Evolutionary conservation across 1,140 invertebrate genomes (phyloP).

Genomic region (Brachionus rotundiformis): DNA sequence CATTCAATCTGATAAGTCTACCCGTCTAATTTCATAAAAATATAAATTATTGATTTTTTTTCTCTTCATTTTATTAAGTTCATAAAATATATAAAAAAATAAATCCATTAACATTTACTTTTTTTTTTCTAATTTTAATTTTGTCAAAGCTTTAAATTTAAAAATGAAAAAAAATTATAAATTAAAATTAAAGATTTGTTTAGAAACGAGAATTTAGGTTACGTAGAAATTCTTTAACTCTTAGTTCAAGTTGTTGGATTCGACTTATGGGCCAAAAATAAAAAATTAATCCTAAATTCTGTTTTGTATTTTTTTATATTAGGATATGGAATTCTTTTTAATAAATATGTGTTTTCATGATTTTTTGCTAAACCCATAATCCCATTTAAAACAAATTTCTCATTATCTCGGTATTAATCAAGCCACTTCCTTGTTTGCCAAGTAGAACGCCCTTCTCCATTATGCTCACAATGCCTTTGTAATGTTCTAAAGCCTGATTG

Average conservation of each 20-base stretch:
- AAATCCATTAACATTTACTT: constrained; percentile 10
- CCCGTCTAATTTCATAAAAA: not conserved
- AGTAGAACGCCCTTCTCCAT: too few species aligned
- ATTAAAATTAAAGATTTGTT: constrained; percentile 11
- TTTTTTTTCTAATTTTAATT: not conserved
- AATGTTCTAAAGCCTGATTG: too few species aligned
- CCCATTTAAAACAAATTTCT: not conserved
- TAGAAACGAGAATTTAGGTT: constrained; percentile 8
- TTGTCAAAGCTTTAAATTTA: not conserved
- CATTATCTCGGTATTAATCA: not conserved
- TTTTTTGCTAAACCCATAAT: not conserved
- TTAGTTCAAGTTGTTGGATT: not conserved
- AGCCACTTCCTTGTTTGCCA: not conserved
- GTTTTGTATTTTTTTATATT: not conserved
- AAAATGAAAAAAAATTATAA: constrained; percentile 1
- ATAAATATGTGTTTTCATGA: not conserved
- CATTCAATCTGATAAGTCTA: constrained; percentile 6
- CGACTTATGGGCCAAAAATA: not conserved
- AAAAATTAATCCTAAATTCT: not conserved
- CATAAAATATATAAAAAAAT: not conserved
- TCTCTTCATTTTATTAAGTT: not conserved
- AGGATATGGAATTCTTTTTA: not conserved
- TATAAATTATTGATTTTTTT: constrained; percentile 11
- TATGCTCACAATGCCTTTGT: too few species aligned
- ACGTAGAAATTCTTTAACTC: not conserved